phyloP scores from a whole-genome alignment of 2,113 vertebrate genomes.

The Cyanoderma ruficeps region DNA sequence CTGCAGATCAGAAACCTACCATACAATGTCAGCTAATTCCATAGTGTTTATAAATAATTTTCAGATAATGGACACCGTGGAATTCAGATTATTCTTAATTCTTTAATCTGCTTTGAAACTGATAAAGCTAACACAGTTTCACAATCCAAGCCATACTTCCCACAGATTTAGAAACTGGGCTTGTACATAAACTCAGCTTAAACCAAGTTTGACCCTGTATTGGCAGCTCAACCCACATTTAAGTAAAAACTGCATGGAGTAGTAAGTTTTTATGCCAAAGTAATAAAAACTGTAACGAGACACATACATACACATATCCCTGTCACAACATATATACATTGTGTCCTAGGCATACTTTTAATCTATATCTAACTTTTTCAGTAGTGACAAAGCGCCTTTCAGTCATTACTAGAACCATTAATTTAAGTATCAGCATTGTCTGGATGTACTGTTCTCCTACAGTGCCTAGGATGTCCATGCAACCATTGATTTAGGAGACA shows the following conservation, averaged over 20 bases:
- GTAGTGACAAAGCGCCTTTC: constrained; percentile 62
- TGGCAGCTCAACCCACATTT: neutral
- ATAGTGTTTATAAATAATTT: neutral
- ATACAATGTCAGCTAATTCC: neutral
- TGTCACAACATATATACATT: neutral
- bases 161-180: neutral
- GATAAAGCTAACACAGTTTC: neutral
- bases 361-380: constrained; percentile 7
- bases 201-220: neutral
- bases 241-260: neutral
- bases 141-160: neutral
- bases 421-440: constrained; percentile 48
- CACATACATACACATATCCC: neutral
- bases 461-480: constrained; percentile 57
- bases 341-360: neutral
- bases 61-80: neutral
- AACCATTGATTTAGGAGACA: constrained; percentile 80
- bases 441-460: constrained; percentile 64
- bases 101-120: constrained; percentile 2
- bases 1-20: neutral
- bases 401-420: constrained; percentile 55
- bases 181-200: neutral
- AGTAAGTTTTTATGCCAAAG: constrained; percentile 10
- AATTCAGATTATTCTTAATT: neutral
- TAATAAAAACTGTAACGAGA: constrained; percentile 10